phyloP scores from a whole-genome alignment of 2,113 vertebrate genomes.

The Tyto alba region DNA sequence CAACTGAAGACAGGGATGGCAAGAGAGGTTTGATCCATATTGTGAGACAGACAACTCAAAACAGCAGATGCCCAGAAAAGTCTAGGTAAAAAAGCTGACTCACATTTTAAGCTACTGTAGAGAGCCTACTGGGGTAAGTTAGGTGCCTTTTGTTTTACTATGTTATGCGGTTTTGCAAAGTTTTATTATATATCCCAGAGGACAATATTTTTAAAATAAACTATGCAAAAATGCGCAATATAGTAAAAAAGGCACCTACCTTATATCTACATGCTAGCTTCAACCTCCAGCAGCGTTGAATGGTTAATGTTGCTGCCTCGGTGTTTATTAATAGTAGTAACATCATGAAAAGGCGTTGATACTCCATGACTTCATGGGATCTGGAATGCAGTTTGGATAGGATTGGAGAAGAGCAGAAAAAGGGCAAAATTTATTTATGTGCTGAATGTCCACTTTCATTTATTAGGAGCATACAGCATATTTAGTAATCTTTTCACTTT shows the following conservation, averaged over 20 bases:
- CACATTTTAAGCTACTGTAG: not conserved
- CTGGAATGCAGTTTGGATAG: slow-evolving; percentile 31
- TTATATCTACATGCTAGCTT: slow-evolving; percentile 37
- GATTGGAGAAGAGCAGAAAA: not conserved
- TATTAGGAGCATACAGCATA: not conserved
- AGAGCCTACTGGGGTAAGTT: not conserved
- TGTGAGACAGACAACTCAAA: not conserved
- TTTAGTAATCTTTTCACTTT: not conserved
- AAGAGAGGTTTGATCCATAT: not conserved
- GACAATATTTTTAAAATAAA: slow-evolving; percentile 50
- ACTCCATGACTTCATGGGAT: slow-evolving; percentile 31
- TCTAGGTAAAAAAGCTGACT: not conserved
- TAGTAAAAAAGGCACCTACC: slow-evolving; percentile 63
- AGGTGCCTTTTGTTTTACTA: slow-evolving; percentile 67
- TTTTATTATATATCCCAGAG: slow-evolving; percentile 55
- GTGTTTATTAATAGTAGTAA: slow-evolving; percentile 27
- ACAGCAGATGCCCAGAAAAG: not conserved
- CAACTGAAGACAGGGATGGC: not conserved
- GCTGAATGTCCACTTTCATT: not conserved
- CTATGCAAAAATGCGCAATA: slow-evolving; percentile 66
- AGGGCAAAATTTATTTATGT: not conserved
- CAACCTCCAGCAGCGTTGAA: slow-evolving; percentile 21
- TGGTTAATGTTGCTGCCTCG: slow-evolving; percentile 28
- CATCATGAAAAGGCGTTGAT: slow-evolving; percentile 26
- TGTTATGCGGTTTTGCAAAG: slow-evolving; percentile 64